Evolutionary conservation across 2,888 invertebrate species (phyloP).

Genomic region (Selenia dentaria): DNA sequence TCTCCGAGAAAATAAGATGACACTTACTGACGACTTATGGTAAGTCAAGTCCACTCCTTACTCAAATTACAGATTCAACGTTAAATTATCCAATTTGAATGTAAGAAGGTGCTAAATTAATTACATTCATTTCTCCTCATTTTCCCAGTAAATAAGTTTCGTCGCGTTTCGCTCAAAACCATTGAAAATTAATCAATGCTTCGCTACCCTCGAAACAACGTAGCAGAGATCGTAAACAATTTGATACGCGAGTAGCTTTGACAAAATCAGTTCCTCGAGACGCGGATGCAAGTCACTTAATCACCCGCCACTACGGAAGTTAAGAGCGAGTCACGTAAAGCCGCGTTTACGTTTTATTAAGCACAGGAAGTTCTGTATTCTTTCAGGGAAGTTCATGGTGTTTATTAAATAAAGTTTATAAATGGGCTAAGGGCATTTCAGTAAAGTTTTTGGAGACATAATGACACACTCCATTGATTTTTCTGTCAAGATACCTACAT

Average conservation of each 20-base stretch:
- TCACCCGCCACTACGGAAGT: slow-evolving; percentile 32
- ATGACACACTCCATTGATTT: too few relatives aligned
- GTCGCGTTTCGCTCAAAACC: slow-evolving; percentile 8
- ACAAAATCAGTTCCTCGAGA: slow-evolving; percentile 40
- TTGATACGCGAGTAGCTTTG: slow-evolving; percentile 39
- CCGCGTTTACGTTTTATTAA: slow-evolving; percentile 29
- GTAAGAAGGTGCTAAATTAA: too few relatives aligned
- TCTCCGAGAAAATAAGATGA: too few relatives aligned
- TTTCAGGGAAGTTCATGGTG: slow-evolving; percentile 4
- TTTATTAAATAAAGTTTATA: slow-evolving; percentile 1
- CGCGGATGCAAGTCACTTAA: slow-evolving; percentile 49
- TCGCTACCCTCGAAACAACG: slow-evolving; percentile 1
- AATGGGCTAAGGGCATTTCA: not conserved
- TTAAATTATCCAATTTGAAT: too few relatives aligned
- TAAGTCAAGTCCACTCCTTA: too few relatives aligned
- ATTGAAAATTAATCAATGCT: slow-evolving; percentile 11
- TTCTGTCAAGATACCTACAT: too few relatives aligned
- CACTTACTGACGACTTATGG: too few relatives aligned
- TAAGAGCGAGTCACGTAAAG: slow-evolving; percentile 30
- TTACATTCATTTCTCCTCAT: not conserved
- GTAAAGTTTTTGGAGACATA: too few relatives aligned
- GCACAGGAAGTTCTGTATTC: slow-evolving; percentile 11
- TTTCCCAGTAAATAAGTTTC: not conserved
- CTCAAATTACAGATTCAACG: too few relatives aligned
- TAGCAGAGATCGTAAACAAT: slow-evolving; percentile 31